phyloP scores from a whole-genome alignment of 1,140 invertebrate genomes.

The Dreissena rostriformis region DNA sequence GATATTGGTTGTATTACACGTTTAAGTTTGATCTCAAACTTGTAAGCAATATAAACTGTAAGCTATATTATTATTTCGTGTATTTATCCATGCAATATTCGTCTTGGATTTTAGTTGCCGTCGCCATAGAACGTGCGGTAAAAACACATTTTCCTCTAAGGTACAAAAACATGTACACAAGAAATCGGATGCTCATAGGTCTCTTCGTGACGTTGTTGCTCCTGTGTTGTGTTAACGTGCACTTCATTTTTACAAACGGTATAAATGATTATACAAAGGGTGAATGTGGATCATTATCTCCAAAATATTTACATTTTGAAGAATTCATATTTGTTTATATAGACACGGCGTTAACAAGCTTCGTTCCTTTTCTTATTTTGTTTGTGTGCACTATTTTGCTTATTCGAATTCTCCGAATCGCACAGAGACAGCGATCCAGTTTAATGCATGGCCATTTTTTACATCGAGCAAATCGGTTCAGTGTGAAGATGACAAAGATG shows the following conservation, averaged over 20 bases:
- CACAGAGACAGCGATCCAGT: neutral
- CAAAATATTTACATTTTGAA: slow-evolving; percentile 57
- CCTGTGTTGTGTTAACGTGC: slow-evolving; percentile 57
- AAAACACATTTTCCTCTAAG: slow-evolving; percentile 63
- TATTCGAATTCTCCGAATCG: slow-evolving; percentile 36
- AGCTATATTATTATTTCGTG: slow-evolving; percentile 66
- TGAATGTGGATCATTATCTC: slow-evolving; percentile 34
- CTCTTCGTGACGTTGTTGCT: slow-evolving; percentile 56
- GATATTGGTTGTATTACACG: slow-evolving; percentile 61
- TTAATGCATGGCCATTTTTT: slow-evolving; percentile 33
- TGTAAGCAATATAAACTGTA: slow-evolving; percentile 58
- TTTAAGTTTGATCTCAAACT: slow-evolving; percentile 65
- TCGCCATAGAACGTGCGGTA: slow-evolving; percentile 67
- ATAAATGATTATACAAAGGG: slow-evolving; percentile 29
- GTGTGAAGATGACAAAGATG: slow-evolving; percentile 65
- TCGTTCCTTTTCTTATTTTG: slow-evolving; percentile 63
- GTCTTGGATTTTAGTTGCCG: slow-evolving; percentile 72
- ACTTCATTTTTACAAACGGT: slow-evolving; percentile 71
- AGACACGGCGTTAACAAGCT: slow-evolving; percentile 61
- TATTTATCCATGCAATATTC: slow-evolving; percentile 71
- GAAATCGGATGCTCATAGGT: slow-evolving; percentile 24
- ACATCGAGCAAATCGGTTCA: slow-evolving; percentile 25
- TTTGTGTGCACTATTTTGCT: slow-evolving; percentile 61
- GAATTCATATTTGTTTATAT: slow-evolving; percentile 66
- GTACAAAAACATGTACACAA: slow-evolving; percentile 58